Conservation (phyloP, 2,888 invertebrate species). For the Athetis lepigone region DNA sequence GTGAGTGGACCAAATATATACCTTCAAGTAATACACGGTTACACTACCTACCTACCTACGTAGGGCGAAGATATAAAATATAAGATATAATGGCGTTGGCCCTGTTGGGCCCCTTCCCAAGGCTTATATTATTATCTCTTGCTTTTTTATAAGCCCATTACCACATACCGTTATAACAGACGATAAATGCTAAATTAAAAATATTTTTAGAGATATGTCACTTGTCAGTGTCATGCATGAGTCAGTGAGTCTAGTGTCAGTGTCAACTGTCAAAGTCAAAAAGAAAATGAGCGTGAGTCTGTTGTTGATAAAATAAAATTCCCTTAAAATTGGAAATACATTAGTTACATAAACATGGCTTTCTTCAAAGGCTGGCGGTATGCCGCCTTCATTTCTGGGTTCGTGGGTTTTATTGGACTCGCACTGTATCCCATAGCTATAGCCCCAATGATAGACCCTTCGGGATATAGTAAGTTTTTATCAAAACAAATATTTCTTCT, state of each 20-base stretch:
- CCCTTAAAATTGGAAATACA: conserved; percentile 17
- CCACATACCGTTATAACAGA: background rate
- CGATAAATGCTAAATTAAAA: too few relatives aligned
- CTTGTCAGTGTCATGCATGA: conserved; percentile 7
- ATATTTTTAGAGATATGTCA: too few relatives aligned
- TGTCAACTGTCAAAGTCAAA: conserved; percentile 3
- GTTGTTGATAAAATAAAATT: conserved; percentile 37
- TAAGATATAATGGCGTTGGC: too few relatives aligned
- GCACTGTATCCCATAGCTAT: conserved; percentile 91
- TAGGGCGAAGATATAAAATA: too few relatives aligned
- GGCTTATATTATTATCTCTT: too few relatives aligned
- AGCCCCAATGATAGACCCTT: conserved; percentile 91
- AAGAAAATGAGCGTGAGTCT: conserved; percentile 1
- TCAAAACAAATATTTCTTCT: too few relatives aligned
- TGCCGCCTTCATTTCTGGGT: conserved; percentile 86
- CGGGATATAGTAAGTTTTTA: conserved; percentile 91
- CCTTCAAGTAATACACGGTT: too few relatives aligned
- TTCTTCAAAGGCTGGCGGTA: conserved; percentile 87
- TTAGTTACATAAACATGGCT: conserved; percentile 68
- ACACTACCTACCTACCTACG: too few relatives aligned
- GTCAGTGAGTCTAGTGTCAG: background rate
- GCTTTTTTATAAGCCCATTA: too few relatives aligned
- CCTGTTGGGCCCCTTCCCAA: too few relatives aligned
- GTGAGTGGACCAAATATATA: too few relatives aligned
- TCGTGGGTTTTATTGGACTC: conserved; percentile 89